These are phyloP conservation scores for Colaptes auratus DNA, from an alignment of 2,113 vertebrate species.

Conservation along the genomic window DNA sequence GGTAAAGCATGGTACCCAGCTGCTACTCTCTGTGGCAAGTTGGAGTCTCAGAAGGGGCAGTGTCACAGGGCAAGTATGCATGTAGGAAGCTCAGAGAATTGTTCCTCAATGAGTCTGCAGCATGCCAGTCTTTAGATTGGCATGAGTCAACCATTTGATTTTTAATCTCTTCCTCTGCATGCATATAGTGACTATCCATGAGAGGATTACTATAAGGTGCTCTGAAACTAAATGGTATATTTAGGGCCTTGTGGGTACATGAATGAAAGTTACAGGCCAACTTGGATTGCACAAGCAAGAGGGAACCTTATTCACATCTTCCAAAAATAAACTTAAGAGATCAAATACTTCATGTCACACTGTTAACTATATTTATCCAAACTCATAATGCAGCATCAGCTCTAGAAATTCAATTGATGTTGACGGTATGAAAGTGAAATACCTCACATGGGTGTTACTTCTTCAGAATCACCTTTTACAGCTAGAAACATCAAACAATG, in stretches of 20 bases:
- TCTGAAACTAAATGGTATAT: slow-evolving; percentile 15
- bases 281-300: not conserved
- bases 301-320: not conserved
- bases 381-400: not conserved
- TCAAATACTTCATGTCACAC: not conserved
- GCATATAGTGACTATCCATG: slow-evolving; percentile 12
- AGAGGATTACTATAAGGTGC: not conserved
- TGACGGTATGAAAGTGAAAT: not conserved
- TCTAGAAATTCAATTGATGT: not conserved
- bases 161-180: slow-evolving; percentile 29
- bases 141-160: not conserved
- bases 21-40: not conserved
- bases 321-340: not conserved
- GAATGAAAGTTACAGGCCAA: not conserved
- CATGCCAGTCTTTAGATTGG: not conserved
- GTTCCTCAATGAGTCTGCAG: not conserved
- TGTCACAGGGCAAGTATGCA: not conserved
- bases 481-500: not conserved
- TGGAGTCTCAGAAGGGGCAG: not conserved
- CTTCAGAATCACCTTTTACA: not conserved
- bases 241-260: not conserved
- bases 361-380: not conserved
- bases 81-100: not conserved
- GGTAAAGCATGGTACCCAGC: not conserved
- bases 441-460: not conserved